A percentile compares a stretch with the other conserved stretches of the same genome.
Evolutionary conservation across 2,113 vertebrate species (phyloP).

Genomic region (Carassius auratus): DNA sequence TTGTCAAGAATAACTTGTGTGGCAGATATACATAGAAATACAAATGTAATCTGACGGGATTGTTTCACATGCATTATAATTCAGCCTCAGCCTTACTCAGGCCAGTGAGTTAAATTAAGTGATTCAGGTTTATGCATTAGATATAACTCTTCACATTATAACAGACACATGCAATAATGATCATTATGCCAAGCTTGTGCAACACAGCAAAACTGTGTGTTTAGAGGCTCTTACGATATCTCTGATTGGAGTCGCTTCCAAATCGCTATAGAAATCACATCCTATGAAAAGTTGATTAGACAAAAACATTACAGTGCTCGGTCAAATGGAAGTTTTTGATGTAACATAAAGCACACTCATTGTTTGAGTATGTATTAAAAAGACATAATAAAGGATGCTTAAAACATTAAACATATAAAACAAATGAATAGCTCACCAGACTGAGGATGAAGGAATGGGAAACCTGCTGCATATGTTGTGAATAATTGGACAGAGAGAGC

Average conservation of each 20-base stretch:
- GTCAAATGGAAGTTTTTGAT: not conserved
- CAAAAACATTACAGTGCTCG: not conserved
- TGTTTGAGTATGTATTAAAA: conserved; percentile 18
- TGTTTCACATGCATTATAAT: not conserved
- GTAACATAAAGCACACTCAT: not conserved
- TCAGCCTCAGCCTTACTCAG: not conserved
- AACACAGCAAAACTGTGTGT: conserved; percentile 1
- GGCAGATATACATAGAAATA: not conserved
- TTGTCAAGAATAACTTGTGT: not conserved
- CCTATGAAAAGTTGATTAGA: conserved; percentile 30
- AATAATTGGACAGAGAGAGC: not conserved
- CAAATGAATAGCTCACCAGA: not conserved
- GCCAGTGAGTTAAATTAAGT: conserved; percentile 6
- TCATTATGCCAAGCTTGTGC: conserved; percentile 10
- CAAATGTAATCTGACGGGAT: not conserved
- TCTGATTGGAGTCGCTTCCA: conserved; percentile 30
- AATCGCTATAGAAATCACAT: conserved; percentile 2
- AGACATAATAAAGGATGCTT: not conserved
- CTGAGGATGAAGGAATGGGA: not conserved
- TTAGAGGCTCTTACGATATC: not conserved
- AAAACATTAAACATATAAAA: not conserved
- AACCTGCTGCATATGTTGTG: not conserved
- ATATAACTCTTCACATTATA: conserved; percentile 3
- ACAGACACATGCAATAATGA: conserved; percentile 29
- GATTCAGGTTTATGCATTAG: conserved; percentile 13